Evolutionary conservation across 2,113 vertebrate species (phyloP), one percentile per base, ranked within the genome.

Genomic region (Ardeotis arabs): DNA sequence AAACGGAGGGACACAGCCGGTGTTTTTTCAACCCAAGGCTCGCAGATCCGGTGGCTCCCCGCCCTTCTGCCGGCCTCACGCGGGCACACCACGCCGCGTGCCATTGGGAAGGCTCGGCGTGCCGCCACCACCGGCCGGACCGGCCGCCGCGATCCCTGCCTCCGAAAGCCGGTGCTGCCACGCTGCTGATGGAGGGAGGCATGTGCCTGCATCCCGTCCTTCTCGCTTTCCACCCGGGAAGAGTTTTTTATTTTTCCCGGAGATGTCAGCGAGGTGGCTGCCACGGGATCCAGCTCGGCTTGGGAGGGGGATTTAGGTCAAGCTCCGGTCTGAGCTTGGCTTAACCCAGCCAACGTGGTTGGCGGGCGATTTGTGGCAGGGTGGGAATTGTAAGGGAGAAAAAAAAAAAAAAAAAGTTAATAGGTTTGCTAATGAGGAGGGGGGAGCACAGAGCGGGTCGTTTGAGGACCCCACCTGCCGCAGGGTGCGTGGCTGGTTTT

Each of bases 1-100:
- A 39, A 29, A 5, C 1, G 13, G 53, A 9, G 35, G 31, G 7
- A 5, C 12, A 0, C 0, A 27, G 68, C 37, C 0, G 3, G 28
- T 0, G 3, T 24, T 23, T 39, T 37, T 73, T 23, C 64, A 31
- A 45, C 60, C 78, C 53, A 1, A 20, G 7, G 31, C 37, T 14
- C 22, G 6, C 1, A 1, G 56, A 33, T 23, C 63, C 0, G 0
- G 79, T 41, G 27, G 59, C 75, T 41, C 11, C 53, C 68, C 2
- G 5, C 37, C 59, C 84, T 33, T 14, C 66, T 28, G 66, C 59
- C 9, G 2, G 59, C 44, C 49, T 41, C 70, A 9, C 3, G 3
- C 3, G 80, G 84, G 3, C 5, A 0, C 10, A 4, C 14, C 75
- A 14, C 0, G 1, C 21, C 0, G 4, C 4, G 9, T 49, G 60